These are phyloP conservation scores for Octopus bimaculoides DNA, from an alignment of 1,140 invertebrate species.

Conservation along the genomic window DNA sequence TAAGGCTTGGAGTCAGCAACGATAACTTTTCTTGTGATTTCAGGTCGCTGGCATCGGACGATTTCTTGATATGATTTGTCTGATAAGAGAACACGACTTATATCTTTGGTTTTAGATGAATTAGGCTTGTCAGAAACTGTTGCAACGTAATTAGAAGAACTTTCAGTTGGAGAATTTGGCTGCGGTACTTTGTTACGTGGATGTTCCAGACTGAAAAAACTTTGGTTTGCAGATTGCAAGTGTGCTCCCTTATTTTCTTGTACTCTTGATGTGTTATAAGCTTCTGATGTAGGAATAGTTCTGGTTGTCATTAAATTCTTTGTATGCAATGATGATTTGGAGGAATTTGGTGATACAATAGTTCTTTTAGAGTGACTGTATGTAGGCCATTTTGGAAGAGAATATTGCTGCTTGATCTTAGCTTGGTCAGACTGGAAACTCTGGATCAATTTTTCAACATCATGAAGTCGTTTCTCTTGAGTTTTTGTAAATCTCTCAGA, in stretches of 20 bases:
- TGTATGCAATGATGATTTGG: too few species aligned
- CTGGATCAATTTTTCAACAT: not conserved
- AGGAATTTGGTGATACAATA: too few species aligned
- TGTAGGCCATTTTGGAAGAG: too few species aligned
- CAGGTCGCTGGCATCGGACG: conserved; percentile 48
- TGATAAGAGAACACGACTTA: not conserved
- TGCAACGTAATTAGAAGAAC: not conserved
- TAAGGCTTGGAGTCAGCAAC: conserved; percentile 3
- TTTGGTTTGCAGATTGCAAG: not conserved
- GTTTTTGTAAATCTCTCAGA: not conserved
- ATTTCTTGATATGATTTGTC: conserved; percentile 33
- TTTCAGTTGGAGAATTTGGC: not conserved
- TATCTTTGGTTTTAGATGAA: not conserved
- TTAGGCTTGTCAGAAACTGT: not conserved
- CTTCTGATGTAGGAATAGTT: too few species aligned
- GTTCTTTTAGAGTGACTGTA: too few species aligned
- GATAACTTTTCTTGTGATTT: conserved; percentile 39
- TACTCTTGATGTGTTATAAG: too few species aligned
- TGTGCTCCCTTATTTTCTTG: too few species aligned
- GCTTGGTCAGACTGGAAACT: not conserved
- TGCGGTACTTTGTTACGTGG: not conserved
- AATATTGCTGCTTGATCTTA: not conserved
- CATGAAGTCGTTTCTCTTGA: not conserved
- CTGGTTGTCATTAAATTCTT: too few species aligned
- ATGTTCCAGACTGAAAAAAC: not conserved